These are phyloP conservation scores for Festucalex cinctus DNA, from an alignment of 2,113 vertebrate species.

Conservation along the genomic window DNA sequence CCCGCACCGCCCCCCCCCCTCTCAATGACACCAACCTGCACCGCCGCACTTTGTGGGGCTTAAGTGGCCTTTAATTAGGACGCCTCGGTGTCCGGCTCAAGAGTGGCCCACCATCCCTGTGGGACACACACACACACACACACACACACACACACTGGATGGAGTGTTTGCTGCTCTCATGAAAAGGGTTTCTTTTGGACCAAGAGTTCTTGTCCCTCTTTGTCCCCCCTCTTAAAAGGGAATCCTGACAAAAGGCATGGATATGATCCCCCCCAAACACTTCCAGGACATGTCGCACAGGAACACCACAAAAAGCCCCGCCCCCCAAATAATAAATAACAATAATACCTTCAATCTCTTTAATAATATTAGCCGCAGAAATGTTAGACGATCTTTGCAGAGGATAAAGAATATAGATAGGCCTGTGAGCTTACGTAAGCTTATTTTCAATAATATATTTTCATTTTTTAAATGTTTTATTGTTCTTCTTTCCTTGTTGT, in stretches of 20 bases:
- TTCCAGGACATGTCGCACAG: conserved; percentile 64
- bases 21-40: conserved; percentile 69
- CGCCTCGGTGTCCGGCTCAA: conserved; percentile 73
- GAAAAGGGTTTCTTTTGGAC: conserved; percentile 73
- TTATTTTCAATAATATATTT: no score
- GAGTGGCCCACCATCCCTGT: conserved; percentile 52
- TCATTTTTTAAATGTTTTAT: no score
- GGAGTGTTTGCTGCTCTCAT: conserved; percentile 76
- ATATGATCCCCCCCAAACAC: conserved; percentile 44
- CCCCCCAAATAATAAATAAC: conserved; percentile 22
- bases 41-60: conserved; percentile 71
- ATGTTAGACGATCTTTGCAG: no score
- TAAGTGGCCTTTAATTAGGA: conserved; percentile 83
- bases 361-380: no score
- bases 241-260: conserved; percentile 62
- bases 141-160: conserved; percentile 28
- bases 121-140: conserved; percentile 28
- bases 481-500: no score
- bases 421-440: no score
- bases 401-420: no score
- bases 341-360: no score
- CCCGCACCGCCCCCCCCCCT: conserved; percentile 57
- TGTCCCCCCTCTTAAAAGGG: conserved; percentile 59
- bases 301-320: background rate
- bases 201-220: conserved; percentile 56